Evolutionary conservation across 1,140 invertebrate species (phyloP).

Genomic region (Papilio polytes): DNA sequence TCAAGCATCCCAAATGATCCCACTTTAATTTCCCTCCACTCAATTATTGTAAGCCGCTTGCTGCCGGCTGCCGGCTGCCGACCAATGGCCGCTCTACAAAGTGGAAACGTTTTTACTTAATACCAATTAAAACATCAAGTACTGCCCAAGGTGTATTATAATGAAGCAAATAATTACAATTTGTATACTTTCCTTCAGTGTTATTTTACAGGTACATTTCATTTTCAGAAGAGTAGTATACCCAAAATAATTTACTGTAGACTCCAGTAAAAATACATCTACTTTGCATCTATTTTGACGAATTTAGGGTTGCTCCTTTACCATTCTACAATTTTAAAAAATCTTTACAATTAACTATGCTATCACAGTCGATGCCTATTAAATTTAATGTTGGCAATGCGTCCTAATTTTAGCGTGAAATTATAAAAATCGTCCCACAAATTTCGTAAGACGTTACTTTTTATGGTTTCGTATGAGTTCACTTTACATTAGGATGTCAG

Average conservation of each 20-base stretch:
- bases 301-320: too few species aligned
- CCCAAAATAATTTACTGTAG: neutral
- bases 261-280: too few species aligned
- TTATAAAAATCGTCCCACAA: neutral
- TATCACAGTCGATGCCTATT: too few species aligned
- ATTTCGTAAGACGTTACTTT: neutral
- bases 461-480: neutral
- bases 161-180: neutral
- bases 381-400: too few species aligned
- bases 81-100: neutral
- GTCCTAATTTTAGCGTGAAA: neutral
- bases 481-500: neutral
- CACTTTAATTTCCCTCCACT: neutral
- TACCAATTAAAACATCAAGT: constrained; percentile 15
- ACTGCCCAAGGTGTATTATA: neutral
- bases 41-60: neutral
- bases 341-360: too few species aligned
- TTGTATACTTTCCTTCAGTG: neutral
- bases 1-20: neutral
- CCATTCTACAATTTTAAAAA: too few species aligned
- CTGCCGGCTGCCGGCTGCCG: neutral
- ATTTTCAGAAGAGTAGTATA: neutral
- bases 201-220: neutral
- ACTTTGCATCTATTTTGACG: too few species aligned
- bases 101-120: neutral